These are phyloP conservation scores for Tamandua tetradactyla DNA, from an alignment of 2,797 vertebrate species.

Conservation along the genomic window DNA sequence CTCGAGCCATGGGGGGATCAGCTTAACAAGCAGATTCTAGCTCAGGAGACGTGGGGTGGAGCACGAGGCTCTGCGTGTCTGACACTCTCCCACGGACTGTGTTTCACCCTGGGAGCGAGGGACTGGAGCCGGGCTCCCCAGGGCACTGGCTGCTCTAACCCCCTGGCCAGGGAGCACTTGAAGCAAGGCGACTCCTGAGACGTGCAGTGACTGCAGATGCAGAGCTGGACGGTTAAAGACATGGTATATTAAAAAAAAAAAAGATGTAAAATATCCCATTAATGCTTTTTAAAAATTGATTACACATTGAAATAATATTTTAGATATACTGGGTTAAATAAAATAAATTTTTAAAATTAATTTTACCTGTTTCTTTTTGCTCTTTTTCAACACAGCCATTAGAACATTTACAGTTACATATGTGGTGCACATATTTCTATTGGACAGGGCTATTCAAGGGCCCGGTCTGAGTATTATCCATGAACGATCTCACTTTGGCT, in stretches of 20 bases:
- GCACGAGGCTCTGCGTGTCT: background rate
- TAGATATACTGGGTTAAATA: background rate
- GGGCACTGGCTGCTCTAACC: fast-evolving
- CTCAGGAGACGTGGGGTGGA: fast-evolving
- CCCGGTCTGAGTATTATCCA: background rate
- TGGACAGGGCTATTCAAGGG: background rate
- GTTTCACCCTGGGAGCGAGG: background rate
- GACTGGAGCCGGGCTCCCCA: too few species aligned
- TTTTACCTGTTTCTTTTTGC: background rate
- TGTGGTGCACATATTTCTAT: background rate
- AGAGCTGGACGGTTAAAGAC: background rate
- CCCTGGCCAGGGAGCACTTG: fast-evolving
- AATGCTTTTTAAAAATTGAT: background rate
- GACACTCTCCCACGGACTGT: background rate
- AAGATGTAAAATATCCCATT: background rate
- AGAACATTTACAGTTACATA: background rate
- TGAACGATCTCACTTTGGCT: background rate
- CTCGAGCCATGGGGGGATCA: fast-evolving
- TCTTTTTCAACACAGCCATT: background rate
- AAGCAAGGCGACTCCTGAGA: background rate
- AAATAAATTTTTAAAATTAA: background rate
- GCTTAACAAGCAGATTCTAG: background rate
- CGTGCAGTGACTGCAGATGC: fast-evolving
- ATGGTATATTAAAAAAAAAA: background rate
- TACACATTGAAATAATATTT: background rate